phyloP scores from a whole-genome alignment of 2,113 vertebrate species.

The Bos indicus region DNA sequence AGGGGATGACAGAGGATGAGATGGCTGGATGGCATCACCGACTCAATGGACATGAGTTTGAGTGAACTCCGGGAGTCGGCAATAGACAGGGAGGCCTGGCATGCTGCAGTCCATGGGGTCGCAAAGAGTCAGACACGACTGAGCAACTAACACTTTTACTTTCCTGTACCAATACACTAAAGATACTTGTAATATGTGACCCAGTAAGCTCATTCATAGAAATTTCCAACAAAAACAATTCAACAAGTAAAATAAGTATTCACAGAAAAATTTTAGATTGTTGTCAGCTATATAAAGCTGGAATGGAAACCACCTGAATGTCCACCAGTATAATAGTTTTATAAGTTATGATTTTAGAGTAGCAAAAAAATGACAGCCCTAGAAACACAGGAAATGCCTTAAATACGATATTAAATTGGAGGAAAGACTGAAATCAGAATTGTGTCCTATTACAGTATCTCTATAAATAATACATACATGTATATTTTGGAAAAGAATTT shows the following conservation, averaged over 20 bases:
- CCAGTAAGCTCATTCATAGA: neutral
- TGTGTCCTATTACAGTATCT: neutral
- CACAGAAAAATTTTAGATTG: neutral
- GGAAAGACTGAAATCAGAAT: neutral
- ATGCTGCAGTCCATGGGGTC: neutral
- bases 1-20: neutral
- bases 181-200: neutral
- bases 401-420: neutral
- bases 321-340: neutral
- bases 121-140: neutral
- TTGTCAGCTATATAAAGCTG: neutral
- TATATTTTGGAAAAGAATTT: neutral
- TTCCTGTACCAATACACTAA: neutral
- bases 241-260: neutral
- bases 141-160: neutral
- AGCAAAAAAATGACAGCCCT: neutral
- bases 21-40: neutral
- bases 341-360: neutral
- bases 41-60: neutral
- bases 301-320: neutral
- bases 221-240: neutral
- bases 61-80: neutral
- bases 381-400: neutral
- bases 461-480: neutral
- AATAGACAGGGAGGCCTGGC: neutral